A percentile compares a stretch with the other conserved stretches of the same genome.
phyloP scores from a whole-genome alignment of 2,113 vertebrate species.

The Xyliphius kryptos region DNA sequence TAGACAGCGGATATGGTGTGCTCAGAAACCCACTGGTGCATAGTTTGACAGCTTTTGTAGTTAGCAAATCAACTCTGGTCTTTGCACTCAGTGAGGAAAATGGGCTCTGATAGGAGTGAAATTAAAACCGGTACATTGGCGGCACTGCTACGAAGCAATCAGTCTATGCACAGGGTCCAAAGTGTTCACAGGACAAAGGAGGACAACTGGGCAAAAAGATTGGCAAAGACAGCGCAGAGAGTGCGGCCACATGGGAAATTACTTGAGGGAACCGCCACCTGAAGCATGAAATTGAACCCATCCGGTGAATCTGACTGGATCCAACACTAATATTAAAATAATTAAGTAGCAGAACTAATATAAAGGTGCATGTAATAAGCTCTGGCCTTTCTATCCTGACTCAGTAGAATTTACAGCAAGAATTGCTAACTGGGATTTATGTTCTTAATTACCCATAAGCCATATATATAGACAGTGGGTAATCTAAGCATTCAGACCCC shows the following conservation, averaged over 20 bases:
- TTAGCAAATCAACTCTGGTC: constrained; percentile 22
- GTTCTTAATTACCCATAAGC: no score
- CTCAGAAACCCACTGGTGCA: background rate
- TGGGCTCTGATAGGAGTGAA: constrained; percentile 27
- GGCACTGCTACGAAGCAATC: constrained; percentile 28
- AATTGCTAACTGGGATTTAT: no score
- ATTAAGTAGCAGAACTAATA: constrained; percentile 57
- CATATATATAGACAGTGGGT: no score
- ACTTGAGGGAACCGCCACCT: constrained; percentile 50
- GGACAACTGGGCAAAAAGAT: constrained; percentile 25
- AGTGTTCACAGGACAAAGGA: constrained; percentile 9
- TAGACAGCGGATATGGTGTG: background rate
- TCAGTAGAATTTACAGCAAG: no score
- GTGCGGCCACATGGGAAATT: constrained; percentile 66
- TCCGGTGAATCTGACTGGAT: constrained; percentile 56
- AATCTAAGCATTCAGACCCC: no score
- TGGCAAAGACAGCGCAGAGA: constrained; percentile 15
- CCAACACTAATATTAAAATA: constrained; percentile 62
- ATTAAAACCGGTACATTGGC: constrained; percentile 28
- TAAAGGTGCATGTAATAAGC: no score
- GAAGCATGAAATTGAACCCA: constrained; percentile 74
- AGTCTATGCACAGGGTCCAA: constrained; percentile 15
- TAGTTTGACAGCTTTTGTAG: constrained; percentile 6
- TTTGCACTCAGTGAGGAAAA: constrained; percentile 23
- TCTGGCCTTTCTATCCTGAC: no score